These are phyloP conservation scores for Chanos chanos DNA, from an alignment of 2,797 vertebrate genomes.

Conservation along the genomic window DNA sequence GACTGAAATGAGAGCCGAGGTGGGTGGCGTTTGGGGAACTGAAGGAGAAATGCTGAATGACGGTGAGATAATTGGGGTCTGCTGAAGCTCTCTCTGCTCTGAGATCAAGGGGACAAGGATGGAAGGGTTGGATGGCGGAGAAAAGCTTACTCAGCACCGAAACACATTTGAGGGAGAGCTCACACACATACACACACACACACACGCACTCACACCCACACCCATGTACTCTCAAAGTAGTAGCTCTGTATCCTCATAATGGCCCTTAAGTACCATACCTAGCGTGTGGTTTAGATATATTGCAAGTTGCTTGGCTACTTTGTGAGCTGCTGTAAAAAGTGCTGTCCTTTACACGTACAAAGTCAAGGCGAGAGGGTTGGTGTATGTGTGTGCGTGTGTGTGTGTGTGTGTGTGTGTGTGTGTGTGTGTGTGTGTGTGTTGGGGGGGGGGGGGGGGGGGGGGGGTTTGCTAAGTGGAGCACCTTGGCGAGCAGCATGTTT, in stretches of 20 bases:
- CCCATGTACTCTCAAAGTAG: too few relatives aligned
- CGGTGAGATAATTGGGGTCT: constrained; percentile 67
- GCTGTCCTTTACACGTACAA: constrained; percentile 34
- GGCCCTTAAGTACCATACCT: constrained; percentile 54
- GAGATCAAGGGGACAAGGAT: constrained; percentile 47
- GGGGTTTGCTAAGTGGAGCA: constrained; percentile 55
- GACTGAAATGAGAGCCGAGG: constrained; percentile 58
- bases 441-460: too few relatives aligned
- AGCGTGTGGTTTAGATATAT: constrained; percentile 54
- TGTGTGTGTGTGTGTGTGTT: too few relatives aligned
- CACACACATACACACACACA: constrained; percentile 1
- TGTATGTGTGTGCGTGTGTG: too few relatives aligned
- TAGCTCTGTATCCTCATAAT: constrained; percentile 47
- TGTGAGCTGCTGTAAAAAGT: constrained; percentile 19
- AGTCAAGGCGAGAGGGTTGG: background rate
- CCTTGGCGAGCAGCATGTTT: constrained; percentile 59
- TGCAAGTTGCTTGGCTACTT: constrained; percentile 43
- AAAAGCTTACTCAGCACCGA: constrained; percentile 62
- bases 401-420: too few relatives aligned
- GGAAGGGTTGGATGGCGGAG: constrained; percentile 32
- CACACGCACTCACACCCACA: constrained; percentile 31
- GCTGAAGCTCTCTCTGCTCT: constrained; percentile 52
- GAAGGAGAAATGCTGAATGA: constrained; percentile 66
- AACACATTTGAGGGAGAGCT: constrained; percentile 54
- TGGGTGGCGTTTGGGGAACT: constrained; percentile 50